Base-by-base conservation (phyloP, 2,797 vertebrate species). In the Buphagus erythrorhynchus region DNA sequence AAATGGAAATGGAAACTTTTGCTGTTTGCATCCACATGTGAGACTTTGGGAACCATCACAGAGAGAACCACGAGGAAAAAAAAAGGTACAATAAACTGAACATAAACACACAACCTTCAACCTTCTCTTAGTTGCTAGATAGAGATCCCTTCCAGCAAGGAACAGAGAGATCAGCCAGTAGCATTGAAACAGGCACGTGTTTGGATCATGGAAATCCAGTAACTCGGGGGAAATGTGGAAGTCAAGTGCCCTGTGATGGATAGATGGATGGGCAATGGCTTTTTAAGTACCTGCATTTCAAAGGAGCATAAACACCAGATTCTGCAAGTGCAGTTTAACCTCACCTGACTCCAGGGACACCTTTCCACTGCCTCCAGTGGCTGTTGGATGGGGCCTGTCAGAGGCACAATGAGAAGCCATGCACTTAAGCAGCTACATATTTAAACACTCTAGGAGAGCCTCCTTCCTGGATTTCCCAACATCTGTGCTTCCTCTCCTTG, bases 381-480 rank as follows among this genome's bases (percentile, higher is more conserved):
- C 72, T 90, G 38, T 31, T 76, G 96, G 79, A 93, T 49, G 59
- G 59, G 78, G 69, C 58, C 94, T 95, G 71, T 49, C 87, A 68
- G 69, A 88, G 94, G 72, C 72, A 81, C 51, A 35, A 22, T 40
- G 89, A 72, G 55, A 83, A 96, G 48, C 62, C 59, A 5, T 19
- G 35, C 73, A 22, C 82, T 92, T 78, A 46, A 86, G 85, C 82
- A 76, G 73, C 76, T 52, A 62, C 84, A 92, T 66, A 81, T 82
- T 95, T 92, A 93, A 96, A 93, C 59, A 59, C 94, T 96, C 48
- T 81, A 81, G 82, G 94, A 88, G 93, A 96, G 43, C 76, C 79
- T 94, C 76, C 89, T 94, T 91, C 79, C 91, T 95, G 94, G 82
- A 91, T 97, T 96, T 96, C 93, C 95, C 91, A 88, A 94, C 93